These are phyloP conservation scores for Lymantria monacha DNA, from an alignment of 2,888 invertebrate genomes.

Conservation along the genomic window DNA sequence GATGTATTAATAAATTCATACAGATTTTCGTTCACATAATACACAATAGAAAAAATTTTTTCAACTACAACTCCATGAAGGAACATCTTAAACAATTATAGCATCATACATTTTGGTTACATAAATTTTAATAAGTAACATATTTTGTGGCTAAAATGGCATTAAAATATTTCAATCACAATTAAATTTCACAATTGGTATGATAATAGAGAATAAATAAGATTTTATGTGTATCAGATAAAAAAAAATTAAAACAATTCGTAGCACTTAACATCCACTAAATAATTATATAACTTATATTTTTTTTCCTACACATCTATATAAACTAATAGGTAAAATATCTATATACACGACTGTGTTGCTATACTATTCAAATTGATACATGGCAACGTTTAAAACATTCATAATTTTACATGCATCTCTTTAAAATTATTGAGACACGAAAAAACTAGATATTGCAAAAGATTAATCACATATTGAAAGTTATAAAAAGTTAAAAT, in stretches of 20 bases:
- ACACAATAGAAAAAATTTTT: slow-evolving; percentile 75
- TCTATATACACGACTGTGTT: slow-evolving; percentile 52
- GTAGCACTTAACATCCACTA: slow-evolving; percentile 32
- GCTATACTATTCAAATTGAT: slow-evolving; percentile 36
- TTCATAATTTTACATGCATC: slow-evolving; percentile 35
- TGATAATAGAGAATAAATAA: slow-evolving; percentile 62
- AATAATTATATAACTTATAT: slow-evolving; percentile 42
- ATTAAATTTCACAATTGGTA: slow-evolving; percentile 60
- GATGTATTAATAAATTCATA: slow-evolving; percentile 79
- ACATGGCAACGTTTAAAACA: slow-evolving; percentile 44
- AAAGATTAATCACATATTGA: slow-evolving; percentile 16
- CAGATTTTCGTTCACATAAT: slow-evolving; percentile 73
- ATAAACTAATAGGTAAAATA: slow-evolving; percentile 42
- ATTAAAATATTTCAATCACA: slow-evolving; percentile 77
- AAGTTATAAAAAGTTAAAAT: slow-evolving; percentile 17
- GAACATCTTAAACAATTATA: slow-evolving; percentile 73
- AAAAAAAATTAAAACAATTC: slow-evolving; percentile 26
- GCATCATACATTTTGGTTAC: slow-evolving; percentile 76
- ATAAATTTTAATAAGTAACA: slow-evolving; percentile 71
- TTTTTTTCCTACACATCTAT: slow-evolving; percentile 34
- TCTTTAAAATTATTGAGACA: slow-evolving; percentile 17
- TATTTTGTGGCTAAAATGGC: slow-evolving; percentile 76
- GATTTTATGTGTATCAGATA: slow-evolving; percentile 28
- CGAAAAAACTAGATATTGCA: slow-evolving; percentile 14
- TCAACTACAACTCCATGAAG: slow-evolving; percentile 66